Evolutionary conservation across 2,113 vertebrate genomes (phyloP).

Genomic region (Corythaixoides concolor): DNA sequence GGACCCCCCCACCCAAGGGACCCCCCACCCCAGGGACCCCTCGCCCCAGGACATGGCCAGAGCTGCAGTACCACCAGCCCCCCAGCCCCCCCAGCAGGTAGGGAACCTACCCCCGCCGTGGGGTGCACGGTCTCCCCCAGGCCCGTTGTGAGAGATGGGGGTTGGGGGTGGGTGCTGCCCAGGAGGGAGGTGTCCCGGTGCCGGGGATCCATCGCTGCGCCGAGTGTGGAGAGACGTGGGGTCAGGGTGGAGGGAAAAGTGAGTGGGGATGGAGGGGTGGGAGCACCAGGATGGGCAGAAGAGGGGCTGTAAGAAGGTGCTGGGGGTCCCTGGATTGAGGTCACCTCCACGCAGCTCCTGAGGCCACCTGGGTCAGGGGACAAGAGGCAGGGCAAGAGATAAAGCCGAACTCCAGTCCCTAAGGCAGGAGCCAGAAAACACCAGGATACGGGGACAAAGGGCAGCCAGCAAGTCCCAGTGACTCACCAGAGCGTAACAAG

Average conservation of each 20-base stretch:
- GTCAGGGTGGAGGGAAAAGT: background rate
- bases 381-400: background rate
- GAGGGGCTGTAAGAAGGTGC: background rate
- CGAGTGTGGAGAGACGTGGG: background rate
- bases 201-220: too few relatives aligned
- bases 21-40: too few relatives aligned
- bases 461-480: background rate
- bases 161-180: background rate
- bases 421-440: background rate
- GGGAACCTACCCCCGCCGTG: background rate
- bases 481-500: background rate
- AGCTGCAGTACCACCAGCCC: background rate
- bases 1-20: too few relatives aligned
- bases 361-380: too few relatives aligned
- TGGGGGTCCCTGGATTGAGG: background rate
- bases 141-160: background rate
- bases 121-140: background rate
- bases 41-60: background rate
- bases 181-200: background rate
- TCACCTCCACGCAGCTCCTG: too few relatives aligned
- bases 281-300: background rate
- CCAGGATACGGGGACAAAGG: background rate
- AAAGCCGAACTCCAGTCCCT: too few relatives aligned
- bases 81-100: background rate
- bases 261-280: background rate